phyloP scores from a whole-genome alignment of 2,113 vertebrate genomes.

The Hippocampus abdominalis region DNA sequence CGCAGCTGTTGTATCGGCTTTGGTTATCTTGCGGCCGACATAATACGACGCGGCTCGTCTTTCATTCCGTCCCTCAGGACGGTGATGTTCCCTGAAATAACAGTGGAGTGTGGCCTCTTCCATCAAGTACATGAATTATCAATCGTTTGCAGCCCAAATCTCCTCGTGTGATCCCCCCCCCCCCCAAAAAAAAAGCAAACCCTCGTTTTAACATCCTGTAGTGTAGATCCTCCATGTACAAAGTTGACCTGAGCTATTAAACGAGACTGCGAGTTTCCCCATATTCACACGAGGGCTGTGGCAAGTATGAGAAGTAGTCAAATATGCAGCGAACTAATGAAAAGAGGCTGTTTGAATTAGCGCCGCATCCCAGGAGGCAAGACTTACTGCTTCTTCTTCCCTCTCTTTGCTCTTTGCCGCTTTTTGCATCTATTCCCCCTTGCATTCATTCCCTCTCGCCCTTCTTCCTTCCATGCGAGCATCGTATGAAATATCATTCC shows the following conservation, averaged over 20 bases:
- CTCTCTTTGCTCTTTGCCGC: constrained; percentile 24
- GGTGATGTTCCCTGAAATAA: background rate
- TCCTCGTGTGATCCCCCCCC: background rate
- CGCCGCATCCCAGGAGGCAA: constrained; percentile 13
- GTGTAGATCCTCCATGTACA: background rate
- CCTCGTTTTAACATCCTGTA: background rate
- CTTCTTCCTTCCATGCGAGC: constrained; percentile 35
- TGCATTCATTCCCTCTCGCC: constrained; percentile 29
- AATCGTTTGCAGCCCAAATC: background rate
- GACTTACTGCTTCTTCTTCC: constrained; percentile 3
- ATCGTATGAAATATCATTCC: constrained; percentile 35
- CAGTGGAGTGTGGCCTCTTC: background rate
- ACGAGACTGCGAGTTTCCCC: constrained; percentile 7
- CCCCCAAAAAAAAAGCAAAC: background rate
- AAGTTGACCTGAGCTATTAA: background rate
- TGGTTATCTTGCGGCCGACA: background rate
- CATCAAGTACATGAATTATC: background rate
- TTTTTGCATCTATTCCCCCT: constrained; percentile 33
- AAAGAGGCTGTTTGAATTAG: constrained; percentile 42
- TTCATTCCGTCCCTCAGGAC: background rate
- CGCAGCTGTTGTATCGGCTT: too few species aligned
- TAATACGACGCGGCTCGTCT: background rate
- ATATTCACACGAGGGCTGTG: constrained; percentile 1
- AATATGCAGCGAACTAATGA: constrained; percentile 35
- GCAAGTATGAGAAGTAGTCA: constrained; percentile 21